Percentiles rank a stretch among this genome's conserved stretches.
Conservation (phyloP, 2,888 invertebrate species). For the Nineta flava region DNA sequence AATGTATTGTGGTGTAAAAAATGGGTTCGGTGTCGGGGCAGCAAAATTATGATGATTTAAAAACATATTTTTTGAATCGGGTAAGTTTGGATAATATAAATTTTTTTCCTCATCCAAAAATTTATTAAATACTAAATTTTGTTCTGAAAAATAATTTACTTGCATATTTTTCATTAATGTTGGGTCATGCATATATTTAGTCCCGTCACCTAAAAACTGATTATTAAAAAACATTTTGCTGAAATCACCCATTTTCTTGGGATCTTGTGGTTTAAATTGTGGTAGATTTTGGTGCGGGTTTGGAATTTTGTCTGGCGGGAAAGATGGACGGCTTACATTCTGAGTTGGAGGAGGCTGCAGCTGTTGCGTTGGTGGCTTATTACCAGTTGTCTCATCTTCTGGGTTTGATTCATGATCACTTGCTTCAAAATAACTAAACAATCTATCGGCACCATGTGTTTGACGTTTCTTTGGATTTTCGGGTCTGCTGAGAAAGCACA, state of each 20-base stretch:
- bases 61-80: conserved; percentile 7
- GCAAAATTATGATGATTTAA: conserved; percentile 6
- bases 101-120: conserved; percentile 7
- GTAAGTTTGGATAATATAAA: conserved; percentile 7
- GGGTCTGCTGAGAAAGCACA: conserved; percentile 9
- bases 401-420: conserved; percentile 48
- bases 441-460: conserved; percentile 44
- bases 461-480: conserved; percentile 6
- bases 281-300: conserved; percentile 15
- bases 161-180: conserved; percentile 7
- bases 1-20: conserved; percentile 6
- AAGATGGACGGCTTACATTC: conserved; percentile 2
- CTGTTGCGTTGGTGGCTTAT: conserved; percentile 2
- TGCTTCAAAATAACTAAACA: conserved; percentile 60
- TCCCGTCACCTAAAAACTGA: conserved; percentile 6
- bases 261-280: conserved; percentile 5
- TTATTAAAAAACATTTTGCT: conserved; percentile 8
- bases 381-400: conserved; percentile 26
- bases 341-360: neutral
- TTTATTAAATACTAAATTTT: conserved; percentile 7
- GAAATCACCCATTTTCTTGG: conserved; percentile 8
- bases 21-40: conserved; percentile 6
- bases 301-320: conserved; percentile 6
- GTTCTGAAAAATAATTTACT: conserved; percentile 7
- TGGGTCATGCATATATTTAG: conserved; percentile 8